Evolutionary conservation across 2,113 vertebrate genomes (phyloP).

Genomic region (Dunckerocampus dactyliophorus): DNA sequence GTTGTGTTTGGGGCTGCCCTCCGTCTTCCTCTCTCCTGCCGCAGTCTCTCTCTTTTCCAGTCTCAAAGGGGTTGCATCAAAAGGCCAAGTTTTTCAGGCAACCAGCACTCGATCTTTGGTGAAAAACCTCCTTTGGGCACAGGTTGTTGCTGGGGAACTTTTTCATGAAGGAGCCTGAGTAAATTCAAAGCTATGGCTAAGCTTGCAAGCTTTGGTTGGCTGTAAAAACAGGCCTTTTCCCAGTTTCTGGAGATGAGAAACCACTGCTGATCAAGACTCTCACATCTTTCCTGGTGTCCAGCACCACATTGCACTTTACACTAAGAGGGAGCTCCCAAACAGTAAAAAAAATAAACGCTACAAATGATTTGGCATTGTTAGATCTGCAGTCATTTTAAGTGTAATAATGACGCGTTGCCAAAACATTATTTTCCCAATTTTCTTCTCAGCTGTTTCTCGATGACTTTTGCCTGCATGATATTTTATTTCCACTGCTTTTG

Average conservation of each 20-base stretch:
- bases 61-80: slow-evolving; percentile 75
- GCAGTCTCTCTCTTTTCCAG: slow-evolving; percentile 73
- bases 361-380: background rate
- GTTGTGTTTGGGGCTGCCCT: slow-evolving; percentile 39
- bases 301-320: slow-evolving; percentile 67
- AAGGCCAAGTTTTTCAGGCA: slow-evolving; percentile 75
- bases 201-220: slow-evolving; percentile 61
- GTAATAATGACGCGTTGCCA: slow-evolving; percentile 6
- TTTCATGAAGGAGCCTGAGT: slow-evolving; percentile 58
- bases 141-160: slow-evolving; percentile 38
- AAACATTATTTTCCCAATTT: slow-evolving; percentile 14
- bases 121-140: slow-evolving; percentile 57
- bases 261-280: slow-evolving; percentile 39
- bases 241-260: slow-evolving; percentile 75
- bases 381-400: slow-evolving; percentile 11
- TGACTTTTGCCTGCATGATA: slow-evolving; percentile 46
- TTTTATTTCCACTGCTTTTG: slow-evolving; percentile 37
- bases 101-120: slow-evolving; percentile 66
- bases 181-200: slow-evolving; percentile 34
- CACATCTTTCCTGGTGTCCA: slow-evolving; percentile 30
- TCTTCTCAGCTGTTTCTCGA: slow-evolving; percentile 17
- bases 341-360: slow-evolving; percentile 5
- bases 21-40: slow-evolving; percentile 54
- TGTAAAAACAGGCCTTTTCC: slow-evolving; percentile 78
- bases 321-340: slow-evolving; percentile 52